These are phyloP conservation scores for Acanthurus tractus DNA, from an alignment of 2,797 vertebrate genomes.

Conservation along the genomic window DNA sequence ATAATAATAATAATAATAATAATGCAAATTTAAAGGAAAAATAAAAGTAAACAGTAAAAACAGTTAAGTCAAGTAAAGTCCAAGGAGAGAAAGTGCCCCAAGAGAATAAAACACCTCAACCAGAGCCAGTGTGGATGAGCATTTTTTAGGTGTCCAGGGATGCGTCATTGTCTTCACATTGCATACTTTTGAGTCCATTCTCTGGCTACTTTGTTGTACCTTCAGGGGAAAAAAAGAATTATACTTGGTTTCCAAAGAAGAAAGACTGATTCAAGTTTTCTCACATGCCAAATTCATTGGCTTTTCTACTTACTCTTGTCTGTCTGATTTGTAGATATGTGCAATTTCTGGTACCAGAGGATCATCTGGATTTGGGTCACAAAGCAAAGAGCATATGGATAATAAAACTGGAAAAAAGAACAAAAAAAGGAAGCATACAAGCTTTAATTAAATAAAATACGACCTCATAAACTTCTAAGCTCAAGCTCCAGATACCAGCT, in stretches of 20 bases:
- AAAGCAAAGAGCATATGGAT: constrained; percentile 88
- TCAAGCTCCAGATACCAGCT: background rate
- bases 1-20: constrained; percentile 54
- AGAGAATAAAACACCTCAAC: constrained; percentile 70
- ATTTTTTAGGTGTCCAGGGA: constrained; percentile 66
- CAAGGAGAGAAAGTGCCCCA: constrained; percentile 74
- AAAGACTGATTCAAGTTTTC: background rate
- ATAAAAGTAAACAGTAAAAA: constrained; percentile 66
- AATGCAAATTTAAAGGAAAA: constrained; percentile 62
- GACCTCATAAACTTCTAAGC: background rate
- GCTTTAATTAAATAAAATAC: background rate
- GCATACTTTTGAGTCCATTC: constrained; percentile 86
- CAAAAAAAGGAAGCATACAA: background rate
- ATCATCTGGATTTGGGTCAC: constrained; percentile 88
- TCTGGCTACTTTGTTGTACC: constrained; percentile 84
- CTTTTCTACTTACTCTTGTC: constrained; percentile 76
- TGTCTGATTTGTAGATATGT: constrained; percentile 84
- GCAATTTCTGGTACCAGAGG: constrained; percentile 86
- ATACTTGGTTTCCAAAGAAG: background rate
- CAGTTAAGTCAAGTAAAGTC: constrained; percentile 73
- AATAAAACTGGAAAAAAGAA: constrained; percentile 78
- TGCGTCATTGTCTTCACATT: constrained; percentile 74
- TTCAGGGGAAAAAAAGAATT: constrained; percentile 34
- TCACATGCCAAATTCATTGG: background rate
- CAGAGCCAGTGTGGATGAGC: constrained; percentile 71